Conservation (phyloP, 2,888 invertebrate species). For the Alsophila aescularia region DNA sequence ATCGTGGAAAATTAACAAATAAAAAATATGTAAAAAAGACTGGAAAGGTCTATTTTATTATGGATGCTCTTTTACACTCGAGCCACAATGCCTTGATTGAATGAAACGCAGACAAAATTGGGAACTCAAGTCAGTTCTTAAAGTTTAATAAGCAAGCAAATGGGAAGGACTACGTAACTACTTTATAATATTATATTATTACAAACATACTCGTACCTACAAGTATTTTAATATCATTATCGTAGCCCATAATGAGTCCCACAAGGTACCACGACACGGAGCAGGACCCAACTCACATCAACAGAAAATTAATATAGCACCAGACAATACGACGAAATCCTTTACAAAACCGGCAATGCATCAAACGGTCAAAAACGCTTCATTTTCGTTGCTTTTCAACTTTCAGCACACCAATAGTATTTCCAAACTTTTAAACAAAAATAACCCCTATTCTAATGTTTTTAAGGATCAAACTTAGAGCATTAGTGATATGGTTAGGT, state of each 20-base stretch:
- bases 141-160: too few species aligned
- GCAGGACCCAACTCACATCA: constrained; percentile 51
- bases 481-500: constrained; percentile 21
- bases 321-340: constrained; percentile 53
- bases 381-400: constrained; percentile 60
- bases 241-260: constrained; percentile 20
- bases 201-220: background rate
- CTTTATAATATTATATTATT: too few species aligned
- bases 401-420: constrained; percentile 24
- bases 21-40: too few species aligned
- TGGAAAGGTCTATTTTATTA: too few species aligned
- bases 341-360: constrained; percentile 50
- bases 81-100: too few species aligned
- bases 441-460: constrained; percentile 25
- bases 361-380: constrained; percentile 62
- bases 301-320: constrained; percentile 62
- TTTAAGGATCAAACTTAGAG: constrained; percentile 12
- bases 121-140: too few species aligned
- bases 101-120: too few species aligned
- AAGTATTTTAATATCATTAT: constrained; percentile 6
- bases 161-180: too few species aligned
- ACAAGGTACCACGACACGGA: constrained; percentile 28
- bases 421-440: constrained; percentile 6
- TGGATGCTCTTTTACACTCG: too few species aligned
- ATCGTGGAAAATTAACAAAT: too few species aligned